These are phyloP conservation scores for Melanerpes aurifrons DNA, from an alignment of 2,113 vertebrate genomes.

Conservation along the genomic window DNA sequence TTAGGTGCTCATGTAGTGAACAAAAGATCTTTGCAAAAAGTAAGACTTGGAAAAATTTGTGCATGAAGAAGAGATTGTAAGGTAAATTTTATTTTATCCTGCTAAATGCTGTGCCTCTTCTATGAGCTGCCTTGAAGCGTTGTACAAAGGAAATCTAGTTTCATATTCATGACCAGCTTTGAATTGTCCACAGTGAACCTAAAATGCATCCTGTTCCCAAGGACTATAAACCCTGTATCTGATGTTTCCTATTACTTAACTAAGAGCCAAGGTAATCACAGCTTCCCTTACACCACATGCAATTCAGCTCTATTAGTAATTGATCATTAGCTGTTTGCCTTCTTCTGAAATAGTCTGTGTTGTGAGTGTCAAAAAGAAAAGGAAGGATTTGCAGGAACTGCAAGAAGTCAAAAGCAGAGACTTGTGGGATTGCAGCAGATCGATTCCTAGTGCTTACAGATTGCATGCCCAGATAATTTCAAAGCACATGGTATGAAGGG, in stretches of 20 bases:
- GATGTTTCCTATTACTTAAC: not conserved
- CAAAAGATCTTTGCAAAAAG: not conserved
- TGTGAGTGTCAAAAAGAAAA: not conserved
- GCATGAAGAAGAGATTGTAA: not conserved
- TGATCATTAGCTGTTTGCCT: rapidly evolving
- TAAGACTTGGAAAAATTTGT: not conserved
- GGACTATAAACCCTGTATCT: not conserved
- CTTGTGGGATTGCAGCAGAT: constrained; percentile 30
- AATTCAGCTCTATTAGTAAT: not conserved
- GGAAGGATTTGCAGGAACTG: not conserved
- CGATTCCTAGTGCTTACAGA: constrained; percentile 51
- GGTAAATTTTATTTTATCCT: not conserved
- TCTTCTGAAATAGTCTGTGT: not conserved
- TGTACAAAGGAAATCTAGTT: not conserved
- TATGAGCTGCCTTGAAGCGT: not conserved
- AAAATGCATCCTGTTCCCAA: not conserved
- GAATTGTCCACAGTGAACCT: not conserved
- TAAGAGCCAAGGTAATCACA: not conserved
- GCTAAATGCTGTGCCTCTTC: not conserved
- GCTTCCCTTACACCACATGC: not conserved
- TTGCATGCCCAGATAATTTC: constrained; percentile 59
- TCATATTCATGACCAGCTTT: not conserved
- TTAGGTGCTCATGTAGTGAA: not conserved
- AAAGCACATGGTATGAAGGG: constrained; percentile 65
- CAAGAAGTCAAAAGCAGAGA: not conserved